phyloP scores from a whole-genome alignment of 2,113 vertebrate genomes.

The Otis tarda region DNA sequence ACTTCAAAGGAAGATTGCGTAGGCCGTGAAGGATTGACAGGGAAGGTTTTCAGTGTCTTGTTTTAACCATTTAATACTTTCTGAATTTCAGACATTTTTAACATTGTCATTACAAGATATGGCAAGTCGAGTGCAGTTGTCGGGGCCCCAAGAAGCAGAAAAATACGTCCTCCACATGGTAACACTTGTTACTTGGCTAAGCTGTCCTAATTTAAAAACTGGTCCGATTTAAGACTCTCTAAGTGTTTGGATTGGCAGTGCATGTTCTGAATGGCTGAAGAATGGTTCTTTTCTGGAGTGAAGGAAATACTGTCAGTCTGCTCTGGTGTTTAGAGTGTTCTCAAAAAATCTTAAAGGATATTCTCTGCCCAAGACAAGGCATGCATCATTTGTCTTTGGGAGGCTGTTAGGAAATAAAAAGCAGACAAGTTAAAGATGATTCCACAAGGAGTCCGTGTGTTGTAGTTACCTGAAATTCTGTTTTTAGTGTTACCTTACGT shows the following conservation, averaged over 20 bases:
- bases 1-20: neutral
- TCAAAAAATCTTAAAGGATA: neutral
- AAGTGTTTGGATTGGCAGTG: neutral
- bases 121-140: slow-evolving; percentile 97
- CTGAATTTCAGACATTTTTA: slow-evolving; percentile 90
- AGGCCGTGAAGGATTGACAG: neutral
- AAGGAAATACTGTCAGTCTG: neutral
- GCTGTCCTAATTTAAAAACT: neutral
- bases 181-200: slow-evolving; percentile 45
- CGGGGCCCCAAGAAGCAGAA: slow-evolving; percentile 95
- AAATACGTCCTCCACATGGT: slow-evolving; percentile 99
- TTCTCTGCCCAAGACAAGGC: neutral
- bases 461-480: neutral
- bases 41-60: neutral
- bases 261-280: neutral
- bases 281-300: neutral
- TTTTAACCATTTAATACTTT: neutral
- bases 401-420: neutral
- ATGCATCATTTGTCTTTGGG: neutral
- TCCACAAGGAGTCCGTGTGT: neutral
- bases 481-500: neutral
- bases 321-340: neutral
- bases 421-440: neutral
- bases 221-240: neutral
- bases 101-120: slow-evolving; percentile 99